These are phyloP conservation scores for Ctenochaetus hawaiiensis DNA, from an alignment of 2,797 vertebrate genomes.

Conservation along the genomic window DNA sequence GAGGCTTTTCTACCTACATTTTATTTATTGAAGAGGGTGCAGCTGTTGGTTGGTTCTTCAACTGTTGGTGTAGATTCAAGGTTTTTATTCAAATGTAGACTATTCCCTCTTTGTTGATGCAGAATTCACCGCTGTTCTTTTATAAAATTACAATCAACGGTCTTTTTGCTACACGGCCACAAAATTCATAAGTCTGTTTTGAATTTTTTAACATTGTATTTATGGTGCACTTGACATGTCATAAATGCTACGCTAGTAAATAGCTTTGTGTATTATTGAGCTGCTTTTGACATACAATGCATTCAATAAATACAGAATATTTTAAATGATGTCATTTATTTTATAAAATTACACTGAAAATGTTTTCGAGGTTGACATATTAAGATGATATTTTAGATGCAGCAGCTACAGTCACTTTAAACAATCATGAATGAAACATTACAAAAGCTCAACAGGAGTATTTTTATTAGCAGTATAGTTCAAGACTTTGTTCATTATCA, in stretches of 20 bases:
- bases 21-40: not conserved
- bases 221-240: conserved; percentile 13
- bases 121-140: not conserved
- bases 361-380: conserved; percentile 4
- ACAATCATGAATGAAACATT: not conserved
- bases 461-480: conserved; percentile 5
- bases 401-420: not conserved
- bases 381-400: conserved; percentile 11
- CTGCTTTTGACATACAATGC: not conserved
- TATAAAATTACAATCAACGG: not conserved
- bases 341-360: not conserved
- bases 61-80: not conserved
- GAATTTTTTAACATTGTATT: conserved; percentile 6
- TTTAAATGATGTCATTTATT: not conserved
- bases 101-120: not conserved
- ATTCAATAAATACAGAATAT: conserved; percentile 2
- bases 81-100: not conserved
- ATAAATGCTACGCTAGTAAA: conserved; percentile 6
- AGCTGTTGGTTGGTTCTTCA: not conserved
- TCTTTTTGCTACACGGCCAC: too few species aligned
- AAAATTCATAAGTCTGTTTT: too few species aligned
- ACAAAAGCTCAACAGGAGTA: not conserved
- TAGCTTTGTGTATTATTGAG: not conserved
- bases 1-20: not conserved
- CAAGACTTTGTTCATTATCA: not conserved